Conservation (phyloP, 2,113 vertebrate genomes). For the Saguinus midas region DNA sequence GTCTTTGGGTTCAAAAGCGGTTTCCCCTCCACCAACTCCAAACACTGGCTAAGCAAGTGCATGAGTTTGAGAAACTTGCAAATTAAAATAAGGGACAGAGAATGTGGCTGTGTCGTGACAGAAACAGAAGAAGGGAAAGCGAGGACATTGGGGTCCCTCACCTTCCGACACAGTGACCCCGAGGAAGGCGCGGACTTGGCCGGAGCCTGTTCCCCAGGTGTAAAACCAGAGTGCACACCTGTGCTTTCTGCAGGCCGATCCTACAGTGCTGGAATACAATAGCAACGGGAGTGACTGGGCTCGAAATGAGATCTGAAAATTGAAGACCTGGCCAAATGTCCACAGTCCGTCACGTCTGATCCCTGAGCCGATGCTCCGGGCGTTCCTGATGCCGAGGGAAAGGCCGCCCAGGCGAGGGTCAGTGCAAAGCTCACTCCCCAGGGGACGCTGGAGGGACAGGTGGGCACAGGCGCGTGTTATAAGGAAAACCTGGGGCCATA, state of each 20-base stretch:
- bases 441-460: background rate
- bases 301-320: background rate
- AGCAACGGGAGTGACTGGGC: accelerated
- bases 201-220: accelerated
- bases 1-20: background rate
- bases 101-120: accelerated
- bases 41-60: background rate
- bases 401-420: background rate
- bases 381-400: accelerated
- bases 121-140: accelerated
- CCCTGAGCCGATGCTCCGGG: accelerated
- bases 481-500: background rate
- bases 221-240: accelerated
- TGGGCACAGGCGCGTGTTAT: accelerated
- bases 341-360: accelerated
- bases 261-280: accelerated
- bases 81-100: accelerated
- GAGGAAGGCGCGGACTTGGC: too few species aligned
- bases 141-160: background rate
- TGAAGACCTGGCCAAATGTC: background rate
- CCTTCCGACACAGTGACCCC: accelerated
- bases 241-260: accelerated
- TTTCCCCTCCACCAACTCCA: background rate
- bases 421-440: accelerated
- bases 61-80: background rate